phyloP scores from a whole-genome alignment of 2,113 vertebrate species.

The Sakesphorus luctuosus region DNA sequence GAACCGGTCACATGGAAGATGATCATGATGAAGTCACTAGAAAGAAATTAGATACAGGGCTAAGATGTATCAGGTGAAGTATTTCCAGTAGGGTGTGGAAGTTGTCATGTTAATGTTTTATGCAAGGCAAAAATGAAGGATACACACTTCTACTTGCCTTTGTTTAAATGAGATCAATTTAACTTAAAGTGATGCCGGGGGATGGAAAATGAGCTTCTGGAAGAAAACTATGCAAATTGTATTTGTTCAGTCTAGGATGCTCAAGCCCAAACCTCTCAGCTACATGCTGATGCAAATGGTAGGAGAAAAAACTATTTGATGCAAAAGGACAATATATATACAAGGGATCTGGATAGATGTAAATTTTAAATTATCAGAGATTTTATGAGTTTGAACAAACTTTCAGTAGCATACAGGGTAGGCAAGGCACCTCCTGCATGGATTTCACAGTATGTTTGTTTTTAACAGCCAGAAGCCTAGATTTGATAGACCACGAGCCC shows the following conservation, averaged over 20 bases:
- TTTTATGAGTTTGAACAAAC: neutral
- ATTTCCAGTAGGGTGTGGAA: neutral
- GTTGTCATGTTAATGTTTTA: neutral
- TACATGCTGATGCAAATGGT: neutral
- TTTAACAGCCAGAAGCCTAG: neutral
- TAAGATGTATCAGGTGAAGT: neutral
- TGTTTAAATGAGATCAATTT: neutral
- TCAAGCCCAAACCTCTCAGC: neutral
- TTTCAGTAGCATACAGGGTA: neutral
- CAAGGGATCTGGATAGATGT: neutral
- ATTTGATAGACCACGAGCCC: neutral
- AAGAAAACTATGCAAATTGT: neutral
- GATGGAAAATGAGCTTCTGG: neutral
- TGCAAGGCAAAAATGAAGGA: rapidly evolving
- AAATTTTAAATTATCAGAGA: neutral
- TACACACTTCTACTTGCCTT: neutral
- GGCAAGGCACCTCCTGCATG: neutral
- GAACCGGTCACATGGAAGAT: neutral
- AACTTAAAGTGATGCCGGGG: neutral
- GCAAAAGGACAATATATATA: neutral
- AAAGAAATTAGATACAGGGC: neutral
- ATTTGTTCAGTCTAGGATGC: neutral
- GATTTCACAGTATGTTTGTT: neutral
- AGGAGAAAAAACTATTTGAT: neutral
- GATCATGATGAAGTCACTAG: rapidly evolving